Base-by-base conservation (phyloP, 1,140 invertebrate genomes). In the Platorchestia sp. region DNA sequence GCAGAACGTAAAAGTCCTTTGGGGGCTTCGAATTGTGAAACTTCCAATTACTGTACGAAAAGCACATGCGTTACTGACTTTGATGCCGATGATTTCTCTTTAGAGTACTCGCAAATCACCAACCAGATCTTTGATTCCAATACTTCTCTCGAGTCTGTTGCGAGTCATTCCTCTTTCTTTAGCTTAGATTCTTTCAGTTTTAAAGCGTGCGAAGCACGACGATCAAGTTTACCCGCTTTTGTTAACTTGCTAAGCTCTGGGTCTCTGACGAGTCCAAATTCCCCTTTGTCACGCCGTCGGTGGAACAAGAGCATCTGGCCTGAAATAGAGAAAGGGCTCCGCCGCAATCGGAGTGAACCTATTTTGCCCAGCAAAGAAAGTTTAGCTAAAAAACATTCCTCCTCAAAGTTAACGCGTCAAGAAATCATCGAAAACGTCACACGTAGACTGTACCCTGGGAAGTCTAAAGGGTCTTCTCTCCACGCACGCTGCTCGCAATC, bases 301-400 rank as follows among this genome's bases (percentile, higher is more conserved):
- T 96, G 96, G 96, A 96, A 96, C 43, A 96, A 96, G 87, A 96
- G 86, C n/a, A 95, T 96, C 40, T 96, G 96, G 96, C 96, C 96
- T 22, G 96, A 95, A 59, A 95, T 96, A 45, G 96, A 96, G 91
- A 90, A 87, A 86, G 96, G 96, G 10, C 95, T 96, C 3, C 89
- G 96, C 14, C 95, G 96, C 44, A 96, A 96, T 91, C 95, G 89
- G 19, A 96, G 96, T 95, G 96, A 96, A 19, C 96, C 96, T 22
- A 95, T 96, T 87, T 95, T 86, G n/a, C 1, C 95, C 47, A 95
- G 43, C 45, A 53, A 51, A 44, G 6, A 95, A 95, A 45, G 93
- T 87, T 1, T 51, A 53, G n/a, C 43, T 1, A 93, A 93, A 40
- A 44, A 45, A 14, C 41, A 16, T 36, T 0, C 40, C 0, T 40